Evolutionary conservation across 2,888 invertebrate species (phyloP).

Genomic region (Tinea trinotella): DNA sequence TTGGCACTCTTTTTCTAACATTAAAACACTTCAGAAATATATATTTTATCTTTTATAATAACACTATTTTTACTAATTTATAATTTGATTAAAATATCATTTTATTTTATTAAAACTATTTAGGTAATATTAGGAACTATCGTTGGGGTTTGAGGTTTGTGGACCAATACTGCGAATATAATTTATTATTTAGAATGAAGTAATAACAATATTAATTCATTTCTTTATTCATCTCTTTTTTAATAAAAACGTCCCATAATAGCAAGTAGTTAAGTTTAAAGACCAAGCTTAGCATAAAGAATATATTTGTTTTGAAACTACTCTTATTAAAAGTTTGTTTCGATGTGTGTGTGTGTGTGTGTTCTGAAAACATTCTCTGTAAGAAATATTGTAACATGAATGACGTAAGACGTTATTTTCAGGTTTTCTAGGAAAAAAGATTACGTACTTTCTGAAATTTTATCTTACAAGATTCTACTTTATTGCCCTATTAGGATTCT

Average conservation of each 20-base stretch:
- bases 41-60: slow-evolving; percentile 29
- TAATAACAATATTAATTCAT: not conserved
- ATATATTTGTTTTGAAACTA: not conserved
- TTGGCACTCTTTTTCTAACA: slow-evolving; percentile 33
- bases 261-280: not conserved
- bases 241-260: not conserved
- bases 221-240: not conserved
- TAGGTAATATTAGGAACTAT: slow-evolving; percentile 74
- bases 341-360: too few relatives aligned
- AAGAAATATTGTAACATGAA: too few relatives aligned
- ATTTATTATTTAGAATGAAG: not conserved
- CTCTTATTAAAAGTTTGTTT: too few relatives aligned
- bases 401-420: too few relatives aligned
- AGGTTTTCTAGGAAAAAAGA: too few relatives aligned
- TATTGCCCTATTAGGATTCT: too few relatives aligned
- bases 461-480: too few relatives aligned
- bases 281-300: not conserved
- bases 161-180: slow-evolving; percentile 37
- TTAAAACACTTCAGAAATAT: slow-evolving; percentile 37
- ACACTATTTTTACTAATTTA: slow-evolving; percentile 33
- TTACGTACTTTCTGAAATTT: too few relatives aligned
- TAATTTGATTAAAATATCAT: slow-evolving; percentile 57
- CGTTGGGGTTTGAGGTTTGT: slow-evolving; percentile 69
- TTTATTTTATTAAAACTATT: slow-evolving; percentile 56
- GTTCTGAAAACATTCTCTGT: too few relatives aligned